Percentiles rank a stretch among this genome's conserved stretches.
phyloP scores from a whole-genome alignment of 2,113 vertebrate genomes.

The human region DNA sequence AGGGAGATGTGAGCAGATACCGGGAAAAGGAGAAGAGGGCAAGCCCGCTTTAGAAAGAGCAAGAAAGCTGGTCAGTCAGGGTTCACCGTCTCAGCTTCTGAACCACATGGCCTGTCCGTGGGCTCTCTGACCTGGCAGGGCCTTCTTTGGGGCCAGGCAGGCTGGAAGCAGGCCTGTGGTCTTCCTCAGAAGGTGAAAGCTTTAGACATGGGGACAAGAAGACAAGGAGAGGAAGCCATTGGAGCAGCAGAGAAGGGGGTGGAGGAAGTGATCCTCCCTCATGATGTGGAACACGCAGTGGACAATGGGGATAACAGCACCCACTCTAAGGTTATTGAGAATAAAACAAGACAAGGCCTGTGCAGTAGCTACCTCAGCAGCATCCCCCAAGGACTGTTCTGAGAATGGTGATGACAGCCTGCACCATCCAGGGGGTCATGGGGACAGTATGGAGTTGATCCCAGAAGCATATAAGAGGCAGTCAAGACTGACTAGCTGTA shows the following conservation, averaged over 20 bases:
- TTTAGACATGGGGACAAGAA: neutral
- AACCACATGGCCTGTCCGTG: neutral
- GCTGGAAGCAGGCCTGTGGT: neutral
- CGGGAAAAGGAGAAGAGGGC: neutral
- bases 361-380: neutral
- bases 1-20: neutral
- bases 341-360: neutral
- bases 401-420: neutral
- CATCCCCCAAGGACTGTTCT: neutral
- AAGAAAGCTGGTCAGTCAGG: too few relatives aligned
- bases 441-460: neutral
- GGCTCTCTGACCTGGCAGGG: neutral
- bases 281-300: neutral
- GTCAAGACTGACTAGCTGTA: neutral
- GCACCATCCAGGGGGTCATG: rapidly evolving
- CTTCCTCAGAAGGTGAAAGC: neutral
- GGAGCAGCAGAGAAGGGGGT: neutral
- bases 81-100: neutral
- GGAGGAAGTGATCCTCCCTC: neutral
- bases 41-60: neutral
- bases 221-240: neutral
- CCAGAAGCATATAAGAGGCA: neutral
- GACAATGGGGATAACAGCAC: neutral
- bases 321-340: too few relatives aligned
- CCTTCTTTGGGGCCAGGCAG: neutral